phyloP scores from a whole-genome alignment of 2,113 vertebrate species.

The Atherinomorus stipes region DNA sequence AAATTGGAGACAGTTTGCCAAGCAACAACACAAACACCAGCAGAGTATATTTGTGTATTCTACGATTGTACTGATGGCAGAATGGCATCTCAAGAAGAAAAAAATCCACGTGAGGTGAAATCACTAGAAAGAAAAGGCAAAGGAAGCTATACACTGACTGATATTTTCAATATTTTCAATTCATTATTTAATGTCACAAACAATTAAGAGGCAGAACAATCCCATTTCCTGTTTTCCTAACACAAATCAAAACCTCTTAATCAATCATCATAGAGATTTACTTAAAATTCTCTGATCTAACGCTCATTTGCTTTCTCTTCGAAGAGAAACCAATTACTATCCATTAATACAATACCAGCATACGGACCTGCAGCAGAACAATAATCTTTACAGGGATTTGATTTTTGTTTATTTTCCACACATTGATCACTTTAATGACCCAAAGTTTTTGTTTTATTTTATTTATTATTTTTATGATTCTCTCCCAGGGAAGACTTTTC shows the following conservation, averaged over 20 bases:
- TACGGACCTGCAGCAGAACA: neutral
- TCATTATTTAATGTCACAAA: constrained; percentile 16
- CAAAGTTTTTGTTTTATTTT: too few species aligned
- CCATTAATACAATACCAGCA: neutral
- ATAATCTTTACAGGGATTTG: neutral
- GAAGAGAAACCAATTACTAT: too few species aligned
- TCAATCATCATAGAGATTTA: too few species aligned
- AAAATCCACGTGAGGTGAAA: too few species aligned
- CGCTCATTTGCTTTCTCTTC: too few species aligned
- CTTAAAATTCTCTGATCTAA: too few species aligned
- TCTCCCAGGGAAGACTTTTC: too few species aligned
- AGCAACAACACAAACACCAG: constrained; percentile 12
- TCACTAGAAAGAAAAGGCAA: neutral
- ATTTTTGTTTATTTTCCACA: too few species aligned
- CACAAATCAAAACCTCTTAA: too few species aligned
- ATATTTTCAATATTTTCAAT: neutral
- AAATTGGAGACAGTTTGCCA: neutral
- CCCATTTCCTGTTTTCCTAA: too few species aligned
- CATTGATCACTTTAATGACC: too few species aligned
- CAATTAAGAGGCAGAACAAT: neutral
- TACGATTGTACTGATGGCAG: constrained; percentile 5
- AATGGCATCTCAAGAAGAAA: constrained; percentile 21
- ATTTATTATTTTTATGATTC: too few species aligned
- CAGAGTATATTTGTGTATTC: neutral
- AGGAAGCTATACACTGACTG: neutral